Evolutionary conservation across 2,888 invertebrate species (phyloP), one percentile per base, ranked within the genome.

Genomic region (Nymphalis c-album): DNA sequence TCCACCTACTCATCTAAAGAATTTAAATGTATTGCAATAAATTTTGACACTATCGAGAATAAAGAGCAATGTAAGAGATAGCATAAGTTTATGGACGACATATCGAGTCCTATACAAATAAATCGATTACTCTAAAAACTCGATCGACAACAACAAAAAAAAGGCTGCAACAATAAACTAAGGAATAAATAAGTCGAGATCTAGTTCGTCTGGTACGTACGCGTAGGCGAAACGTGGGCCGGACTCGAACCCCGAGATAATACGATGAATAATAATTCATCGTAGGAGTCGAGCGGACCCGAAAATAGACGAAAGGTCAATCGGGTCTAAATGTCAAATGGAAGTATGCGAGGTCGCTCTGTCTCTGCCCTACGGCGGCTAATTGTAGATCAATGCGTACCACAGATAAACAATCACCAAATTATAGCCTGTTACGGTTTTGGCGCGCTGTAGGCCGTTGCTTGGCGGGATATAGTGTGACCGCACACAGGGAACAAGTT

Each of bases 301-400:
- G 84, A 85, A 86, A 85, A 82, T 79, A 80, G 79, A 82, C 80
- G 81, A 90, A 87, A 90, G 90, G 90, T 91, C 90, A 77, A 22
- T 80, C 78, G 83, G 86, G 86, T 65, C 86, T 85, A 88, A 90
- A 91, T 91, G 90, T 90, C 90, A 90, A 85, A 84, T 77, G 68
- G 77, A 79, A 70, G 65, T 73, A 73, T 73, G 78, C 85, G 83
- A 86, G 84, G 84, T 84, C 84, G 80, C 73, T 76, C 76, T 78
- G 78, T 77, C 80, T 78, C 76, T 74, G 82, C 85, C 88, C 82
- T 74, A 77, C 70, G 83, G 85, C 82, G 61, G 64, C 67, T 71
- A 71, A 75, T 75, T 74, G 71, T 73, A 67, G 69, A 74, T 71
- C 69, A 68, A 71, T 68, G 69, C 67, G 65, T 72, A 70, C 68